A percentile compares a stretch with the other conserved stretches of the same genome.
Evolutionary conservation across 1,140 invertebrate species (phyloP).

Genomic region (Tetragnatha versicolor): DNA sequence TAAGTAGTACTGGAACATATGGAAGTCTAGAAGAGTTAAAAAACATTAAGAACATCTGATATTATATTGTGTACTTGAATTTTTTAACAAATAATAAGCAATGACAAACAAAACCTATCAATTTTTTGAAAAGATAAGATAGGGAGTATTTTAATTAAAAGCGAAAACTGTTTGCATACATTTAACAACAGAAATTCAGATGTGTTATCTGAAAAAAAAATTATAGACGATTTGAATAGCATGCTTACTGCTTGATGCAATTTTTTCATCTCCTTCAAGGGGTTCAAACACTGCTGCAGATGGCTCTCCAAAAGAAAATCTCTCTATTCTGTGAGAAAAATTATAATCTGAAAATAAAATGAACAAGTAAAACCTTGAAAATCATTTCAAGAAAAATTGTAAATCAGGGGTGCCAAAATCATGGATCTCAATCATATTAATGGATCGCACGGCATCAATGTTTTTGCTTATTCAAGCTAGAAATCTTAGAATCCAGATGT

Average conservation of each 20-base stretch:
- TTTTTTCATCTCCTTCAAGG: conserved; percentile 88
- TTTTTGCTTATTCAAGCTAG: no score
- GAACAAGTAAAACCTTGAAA: background rate
- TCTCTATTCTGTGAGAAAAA: conserved; percentile 91
- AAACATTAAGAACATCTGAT: no score
- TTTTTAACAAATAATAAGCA: no score
- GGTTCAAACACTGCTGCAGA: conserved; percentile 87
- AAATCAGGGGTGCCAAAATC: no score
- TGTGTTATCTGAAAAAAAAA: conserved; percentile 38
- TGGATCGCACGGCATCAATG: no score
- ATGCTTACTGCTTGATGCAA: conserved; percentile 73
- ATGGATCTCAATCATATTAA: no score
- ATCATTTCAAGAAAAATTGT: background rate
- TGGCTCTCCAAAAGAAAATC: conserved; percentile 89
- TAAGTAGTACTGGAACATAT: conserved; percentile 92
- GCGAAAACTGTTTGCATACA: background rate
- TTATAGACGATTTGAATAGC: no score
- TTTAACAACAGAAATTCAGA: background rate
- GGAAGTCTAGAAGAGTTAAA: conserved; percentile 71
- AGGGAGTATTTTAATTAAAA: background rate
- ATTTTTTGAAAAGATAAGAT: background rate
- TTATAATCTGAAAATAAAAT: conserved; percentile 74
- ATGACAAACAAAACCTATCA: no score
- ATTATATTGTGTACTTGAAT: no score
- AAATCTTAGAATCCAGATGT: no score